Conservation (phyloP, 2,113 vertebrate species). For the Ondatra zibethicus region DNA sequence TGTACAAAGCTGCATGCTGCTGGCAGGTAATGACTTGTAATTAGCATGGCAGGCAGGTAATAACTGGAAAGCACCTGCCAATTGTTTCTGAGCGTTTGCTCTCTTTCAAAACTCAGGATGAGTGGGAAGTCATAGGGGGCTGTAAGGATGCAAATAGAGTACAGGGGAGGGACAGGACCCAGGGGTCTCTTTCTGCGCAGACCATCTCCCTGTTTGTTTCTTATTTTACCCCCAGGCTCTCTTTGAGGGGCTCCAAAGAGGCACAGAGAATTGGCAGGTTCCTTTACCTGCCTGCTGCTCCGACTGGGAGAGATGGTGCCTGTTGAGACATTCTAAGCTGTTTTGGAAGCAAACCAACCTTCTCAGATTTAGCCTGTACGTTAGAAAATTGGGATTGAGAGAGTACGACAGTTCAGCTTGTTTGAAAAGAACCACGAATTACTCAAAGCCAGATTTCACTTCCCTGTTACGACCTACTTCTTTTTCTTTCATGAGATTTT, state of each 20-base stretch:
- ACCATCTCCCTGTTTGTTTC: slow-evolving; percentile 46
- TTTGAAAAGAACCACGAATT: slow-evolving; percentile 61
- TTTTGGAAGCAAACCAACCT: slow-evolving; percentile 76
- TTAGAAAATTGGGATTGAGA: slow-evolving; percentile 53
- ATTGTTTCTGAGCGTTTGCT: slow-evolving; percentile 70
- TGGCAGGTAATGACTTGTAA: slow-evolving; percentile 78
- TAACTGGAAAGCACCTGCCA: slow-evolving; percentile 79
- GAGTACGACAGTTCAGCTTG: slow-evolving; percentile 42
- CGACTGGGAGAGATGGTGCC: slow-evolving; percentile 51
- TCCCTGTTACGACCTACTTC: slow-evolving; percentile 31
- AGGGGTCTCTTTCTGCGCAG: slow-evolving; percentile 42
- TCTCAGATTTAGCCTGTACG: slow-evolving; percentile 41
- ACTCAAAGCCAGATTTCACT: slow-evolving; percentile 57
- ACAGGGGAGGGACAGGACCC: background rate
- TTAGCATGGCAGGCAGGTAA: slow-evolving; percentile 79
- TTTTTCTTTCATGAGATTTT: slow-evolving; percentile 47
- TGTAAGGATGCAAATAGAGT: slow-evolving; percentile 40
- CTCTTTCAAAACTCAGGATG: slow-evolving; percentile 63
- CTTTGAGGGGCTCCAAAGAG: slow-evolving; percentile 40
- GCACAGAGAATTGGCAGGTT: slow-evolving; percentile 72
- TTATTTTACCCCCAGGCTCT: slow-evolving; percentile 50
- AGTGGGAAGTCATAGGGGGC: slow-evolving; percentile 50
- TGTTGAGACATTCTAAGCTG: slow-evolving; percentile 64
- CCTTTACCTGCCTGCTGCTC: slow-evolving; percentile 75
- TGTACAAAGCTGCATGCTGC: slow-evolving; percentile 57